Conservation (phyloP, 2,888 invertebrate species). For the Parnassius orleans region DNA sequence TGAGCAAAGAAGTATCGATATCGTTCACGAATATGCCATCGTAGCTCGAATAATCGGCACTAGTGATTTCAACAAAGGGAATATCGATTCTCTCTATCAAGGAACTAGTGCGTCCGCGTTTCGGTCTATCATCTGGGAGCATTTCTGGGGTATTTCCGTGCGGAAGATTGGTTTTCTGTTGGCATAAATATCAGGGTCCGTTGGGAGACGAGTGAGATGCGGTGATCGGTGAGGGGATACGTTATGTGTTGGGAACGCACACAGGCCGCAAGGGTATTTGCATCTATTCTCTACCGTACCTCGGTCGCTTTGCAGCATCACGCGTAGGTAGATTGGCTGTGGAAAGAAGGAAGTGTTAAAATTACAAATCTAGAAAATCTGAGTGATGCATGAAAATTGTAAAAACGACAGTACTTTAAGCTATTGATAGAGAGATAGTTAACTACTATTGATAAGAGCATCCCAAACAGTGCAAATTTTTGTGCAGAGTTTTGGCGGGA, state of each 20-base stretch:
- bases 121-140: constrained; percentile 33
- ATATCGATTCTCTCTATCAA: constrained; percentile 62
- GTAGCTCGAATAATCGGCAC: constrained; percentile 65
- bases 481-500: too few species aligned
- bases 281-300: constrained; percentile 87
- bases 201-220: constrained; percentile 47
- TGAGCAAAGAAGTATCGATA: constrained; percentile 74
- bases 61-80: constrained; percentile 75
- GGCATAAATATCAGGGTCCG: constrained; percentile 55
- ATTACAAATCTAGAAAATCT: not conserved
- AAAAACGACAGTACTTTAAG: too few species aligned
- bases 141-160: constrained; percentile 7
- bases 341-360: constrained; percentile 33
- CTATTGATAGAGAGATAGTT: too few species aligned
- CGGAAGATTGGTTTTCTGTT: constrained; percentile 29
- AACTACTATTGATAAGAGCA: too few species aligned
- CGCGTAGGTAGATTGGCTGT: constrained; percentile 90
- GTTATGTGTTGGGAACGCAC: constrained; percentile 46
- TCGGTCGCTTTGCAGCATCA: constrained; percentile 86
- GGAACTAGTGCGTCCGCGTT: constrained; percentile 56
- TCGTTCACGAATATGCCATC: constrained; percentile 77
- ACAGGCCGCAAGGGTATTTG: constrained; percentile 62
- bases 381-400: too few species aligned
- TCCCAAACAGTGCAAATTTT: too few species aligned
- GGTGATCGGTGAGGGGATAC: constrained; percentile 36